Percentiles rank a stretch among this genome's conserved stretches.
phyloP scores from a whole-genome alignment of 2,797 vertebrate genomes.

The Gymnoscopelus braueri region DNA sequence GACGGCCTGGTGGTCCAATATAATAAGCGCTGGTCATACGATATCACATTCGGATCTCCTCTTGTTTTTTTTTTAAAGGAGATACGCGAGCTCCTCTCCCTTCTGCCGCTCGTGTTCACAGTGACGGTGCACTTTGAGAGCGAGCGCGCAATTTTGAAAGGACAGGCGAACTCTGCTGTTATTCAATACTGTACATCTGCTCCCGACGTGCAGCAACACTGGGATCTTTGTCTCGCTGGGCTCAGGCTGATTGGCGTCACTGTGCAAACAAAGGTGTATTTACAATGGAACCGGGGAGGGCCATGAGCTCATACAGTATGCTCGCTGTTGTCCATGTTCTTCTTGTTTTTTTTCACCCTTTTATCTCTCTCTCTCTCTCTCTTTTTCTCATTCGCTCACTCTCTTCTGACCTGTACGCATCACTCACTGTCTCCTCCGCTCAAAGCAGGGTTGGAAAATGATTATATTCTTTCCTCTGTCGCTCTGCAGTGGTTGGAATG shows the following conservation, averaged over 20 bases:
- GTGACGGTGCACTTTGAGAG: conserved; percentile 55
- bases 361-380: not conserved
- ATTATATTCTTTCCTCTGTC: conserved; percentile 2
- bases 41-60: conserved; percentile 62
- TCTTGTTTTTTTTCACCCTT: not conserved
- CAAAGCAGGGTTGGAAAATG: conserved; percentile 19
- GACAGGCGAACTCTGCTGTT: conserved; percentile 50
- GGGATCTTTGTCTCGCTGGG: conserved; percentile 56
- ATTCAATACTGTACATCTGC: conserved; percentile 66
- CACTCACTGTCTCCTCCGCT: conserved; percentile 16
- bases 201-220: conserved; percentile 44
- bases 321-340: not conserved
- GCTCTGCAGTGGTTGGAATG: conserved; percentile 14
- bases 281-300: conserved; percentile 21
- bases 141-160: conserved; percentile 49
- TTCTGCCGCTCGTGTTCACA: not conserved
- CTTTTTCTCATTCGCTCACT: not conserved
- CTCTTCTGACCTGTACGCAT: not conserved
- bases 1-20: conserved; percentile 61
- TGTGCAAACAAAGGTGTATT: conserved; percentile 53
- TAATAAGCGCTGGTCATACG: conserved; percentile 68
- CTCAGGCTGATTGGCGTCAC: conserved; percentile 31
- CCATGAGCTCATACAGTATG: conserved; percentile 18
- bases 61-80: conserved; percentile 59
- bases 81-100: conserved; percentile 38